Evolutionary conservation across 92 coral and sea anemone genomes (phyloP).

Genomic region (Paragorgia papillata): DNA sequence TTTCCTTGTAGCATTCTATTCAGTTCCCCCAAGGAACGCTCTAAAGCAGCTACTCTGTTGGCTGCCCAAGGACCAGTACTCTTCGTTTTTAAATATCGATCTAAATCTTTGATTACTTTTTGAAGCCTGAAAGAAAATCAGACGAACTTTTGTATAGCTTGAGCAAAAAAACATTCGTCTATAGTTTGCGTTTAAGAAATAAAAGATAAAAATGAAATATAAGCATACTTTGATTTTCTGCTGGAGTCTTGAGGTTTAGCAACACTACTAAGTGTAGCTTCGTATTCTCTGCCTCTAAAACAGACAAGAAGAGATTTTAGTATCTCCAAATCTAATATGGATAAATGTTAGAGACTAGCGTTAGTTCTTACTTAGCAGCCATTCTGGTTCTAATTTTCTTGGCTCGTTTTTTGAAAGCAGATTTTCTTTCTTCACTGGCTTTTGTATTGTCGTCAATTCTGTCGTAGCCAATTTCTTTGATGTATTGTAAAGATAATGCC

Average conservation of each 20-base stretch:
- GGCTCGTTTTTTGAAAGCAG: slow-evolving; percentile 90
- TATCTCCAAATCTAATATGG: neutral
- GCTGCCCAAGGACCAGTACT: slow-evolving; percentile 98
- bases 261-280: slow-evolving; percentile 69
- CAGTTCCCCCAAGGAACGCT: slow-evolving; percentile 90
- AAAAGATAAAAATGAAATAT: neutral
- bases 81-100: slow-evolving; percentile 82
- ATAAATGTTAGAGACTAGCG: too few relatives aligned
- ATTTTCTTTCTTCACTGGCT: slow-evolving; percentile 82
- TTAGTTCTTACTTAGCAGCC: slow-evolving; percentile 99
- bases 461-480: slow-evolving; percentile 86
- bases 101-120: slow-evolving; percentile 88
- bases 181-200: too few relatives aligned
- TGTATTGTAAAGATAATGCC: slow-evolving; percentile 82
- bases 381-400: slow-evolving; percentile 93
- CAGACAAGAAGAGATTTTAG: neutral
- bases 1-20: slow-evolving; percentile 78
- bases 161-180: too few relatives aligned
- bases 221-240: slow-evolving; percentile 79
- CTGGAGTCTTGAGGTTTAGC: slow-evolving; percentile 83
- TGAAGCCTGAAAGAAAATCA: slow-evolving; percentile 61
- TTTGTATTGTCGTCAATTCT: slow-evolving; percentile 75
- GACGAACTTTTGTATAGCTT: too few relatives aligned
- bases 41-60: slow-evolving; percentile 80
- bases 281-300: slow-evolving; percentile 90